Conservation (phyloP, 2,113 vertebrate species). For the Siniperca knerii region DNA sequence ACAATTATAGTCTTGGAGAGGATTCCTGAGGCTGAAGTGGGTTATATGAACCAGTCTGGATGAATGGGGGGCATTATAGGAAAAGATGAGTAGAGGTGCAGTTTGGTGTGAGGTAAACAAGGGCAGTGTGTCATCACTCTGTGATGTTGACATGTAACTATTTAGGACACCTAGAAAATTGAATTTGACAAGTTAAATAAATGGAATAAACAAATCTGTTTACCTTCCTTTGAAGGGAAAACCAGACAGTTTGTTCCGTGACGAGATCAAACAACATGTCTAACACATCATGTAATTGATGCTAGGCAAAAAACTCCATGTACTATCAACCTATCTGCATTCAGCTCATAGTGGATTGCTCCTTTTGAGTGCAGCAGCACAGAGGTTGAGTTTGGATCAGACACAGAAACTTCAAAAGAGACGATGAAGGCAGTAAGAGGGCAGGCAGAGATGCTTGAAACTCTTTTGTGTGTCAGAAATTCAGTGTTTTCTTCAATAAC, state of each 20-base stretch:
- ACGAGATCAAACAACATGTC: not conserved
- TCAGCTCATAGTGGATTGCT: not conserved
- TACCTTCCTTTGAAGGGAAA: slow-evolving; percentile 6
- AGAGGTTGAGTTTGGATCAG: slow-evolving; percentile 11
- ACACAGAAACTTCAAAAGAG: not conserved
- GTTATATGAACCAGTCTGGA: not conserved
- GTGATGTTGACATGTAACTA: slow-evolving; percentile 2
- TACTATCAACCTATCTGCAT: not conserved
- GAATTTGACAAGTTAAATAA: slow-evolving; percentile 23
- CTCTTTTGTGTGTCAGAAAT: not conserved
- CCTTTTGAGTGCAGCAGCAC: not conserved
- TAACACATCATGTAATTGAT: not conserved
- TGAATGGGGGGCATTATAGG: not conserved
- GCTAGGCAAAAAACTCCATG: no score
- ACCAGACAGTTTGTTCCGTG: not conserved
- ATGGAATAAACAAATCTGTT: not conserved
- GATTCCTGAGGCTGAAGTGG: not conserved
- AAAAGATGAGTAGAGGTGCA: not conserved
- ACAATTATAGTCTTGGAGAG: not conserved
- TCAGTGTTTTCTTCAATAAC: not conserved
- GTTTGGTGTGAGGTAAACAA: not conserved
- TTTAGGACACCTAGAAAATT: not conserved
- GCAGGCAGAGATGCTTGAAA: not conserved
- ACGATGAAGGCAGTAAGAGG: not conserved
- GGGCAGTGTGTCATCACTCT: not conserved